Percentiles rank a stretch among this genome's conserved stretches.
These are phyloP conservation scores for Heliothis virescens DNA, from an alignment of 1,140 invertebrate species.

Conservation along the genomic window DNA sequence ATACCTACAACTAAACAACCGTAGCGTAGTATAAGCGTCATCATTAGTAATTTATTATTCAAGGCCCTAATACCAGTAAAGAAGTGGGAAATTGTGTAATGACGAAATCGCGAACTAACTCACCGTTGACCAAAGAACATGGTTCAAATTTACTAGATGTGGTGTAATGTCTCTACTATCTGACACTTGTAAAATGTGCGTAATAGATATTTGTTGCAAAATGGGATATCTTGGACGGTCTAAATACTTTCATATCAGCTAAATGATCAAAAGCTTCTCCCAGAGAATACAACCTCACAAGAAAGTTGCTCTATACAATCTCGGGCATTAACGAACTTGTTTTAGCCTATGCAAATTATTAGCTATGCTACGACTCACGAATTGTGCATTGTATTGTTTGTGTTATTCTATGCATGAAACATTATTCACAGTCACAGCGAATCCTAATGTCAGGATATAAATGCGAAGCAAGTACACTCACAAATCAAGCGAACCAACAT, in stretches of 20 bases:
- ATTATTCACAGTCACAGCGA: conserved; percentile 37
- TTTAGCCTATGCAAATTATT: conserved; percentile 19
- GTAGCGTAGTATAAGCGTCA: not conserved
- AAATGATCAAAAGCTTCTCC: too few species aligned
- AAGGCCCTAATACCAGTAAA: conserved; percentile 4
- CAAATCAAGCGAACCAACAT: conserved; percentile 33
- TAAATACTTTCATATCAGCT: too few species aligned
- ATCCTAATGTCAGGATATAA: conserved; percentile 38
- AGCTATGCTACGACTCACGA: conserved; percentile 12
- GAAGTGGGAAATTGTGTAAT: not conserved
- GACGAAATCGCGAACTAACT: not conserved
- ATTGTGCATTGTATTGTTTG: conserved; percentile 27
- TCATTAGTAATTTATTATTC: conserved; percentile 2
- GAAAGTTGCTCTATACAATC: too few species aligned
- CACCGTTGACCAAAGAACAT: not conserved
- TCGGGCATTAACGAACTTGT: not conserved
- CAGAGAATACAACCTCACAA: too few species aligned
- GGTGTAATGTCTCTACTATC: not conserved
- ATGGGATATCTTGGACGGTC: too few species aligned
- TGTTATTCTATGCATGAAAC: conserved; percentile 36
- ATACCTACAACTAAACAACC: conserved; percentile 6
- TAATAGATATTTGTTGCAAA: not conserved
- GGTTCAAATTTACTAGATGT: not conserved
- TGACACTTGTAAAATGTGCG: not conserved
- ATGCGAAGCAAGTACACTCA: conserved; percentile 36